Percentiles rank a stretch among this genome's conserved stretches.
These are phyloP conservation scores for Coendou prehensilis DNA, from an alignment of 2,797 vertebrate genomes.

Conservation along the genomic window DNA sequence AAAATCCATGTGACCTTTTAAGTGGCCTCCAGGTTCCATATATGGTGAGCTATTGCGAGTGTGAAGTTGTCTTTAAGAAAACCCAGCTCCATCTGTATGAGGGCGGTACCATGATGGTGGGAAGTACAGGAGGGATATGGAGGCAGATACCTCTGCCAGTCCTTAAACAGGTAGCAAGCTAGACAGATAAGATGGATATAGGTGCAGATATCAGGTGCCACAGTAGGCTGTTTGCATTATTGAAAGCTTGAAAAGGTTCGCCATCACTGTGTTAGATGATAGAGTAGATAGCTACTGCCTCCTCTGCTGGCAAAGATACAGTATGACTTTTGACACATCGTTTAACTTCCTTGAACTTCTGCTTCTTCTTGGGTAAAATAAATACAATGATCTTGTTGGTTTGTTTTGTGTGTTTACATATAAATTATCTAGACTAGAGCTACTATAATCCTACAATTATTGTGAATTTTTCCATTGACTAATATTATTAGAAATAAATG, in stretches of 20 bases:
- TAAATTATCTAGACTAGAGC: background rate
- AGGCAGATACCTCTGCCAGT: background rate
- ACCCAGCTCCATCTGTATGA: background rate
- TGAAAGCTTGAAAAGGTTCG: background rate
- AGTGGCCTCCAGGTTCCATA: background rate
- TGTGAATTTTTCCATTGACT: background rate
- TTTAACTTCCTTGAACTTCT: background rate
- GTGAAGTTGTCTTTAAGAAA: background rate
- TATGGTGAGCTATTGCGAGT: background rate
- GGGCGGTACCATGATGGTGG: background rate
- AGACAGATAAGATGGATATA: background rate
- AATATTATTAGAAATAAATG: constrained; percentile 37
- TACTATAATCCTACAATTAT: background rate
- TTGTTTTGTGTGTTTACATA: background rate
- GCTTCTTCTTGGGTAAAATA: background rate
- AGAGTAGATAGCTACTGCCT: background rate
- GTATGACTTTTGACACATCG: background rate
- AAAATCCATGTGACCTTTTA: constrained; percentile 38
- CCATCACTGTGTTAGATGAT: background rate
- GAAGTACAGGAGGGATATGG: background rate
- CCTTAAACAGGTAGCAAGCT: background rate
- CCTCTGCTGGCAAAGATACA: background rate
- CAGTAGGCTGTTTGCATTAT: background rate
- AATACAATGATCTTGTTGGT: background rate
- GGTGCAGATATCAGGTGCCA: background rate